Conservation (phyloP, 2,888 invertebrate genomes). For the Atrina japonica region DNA sequence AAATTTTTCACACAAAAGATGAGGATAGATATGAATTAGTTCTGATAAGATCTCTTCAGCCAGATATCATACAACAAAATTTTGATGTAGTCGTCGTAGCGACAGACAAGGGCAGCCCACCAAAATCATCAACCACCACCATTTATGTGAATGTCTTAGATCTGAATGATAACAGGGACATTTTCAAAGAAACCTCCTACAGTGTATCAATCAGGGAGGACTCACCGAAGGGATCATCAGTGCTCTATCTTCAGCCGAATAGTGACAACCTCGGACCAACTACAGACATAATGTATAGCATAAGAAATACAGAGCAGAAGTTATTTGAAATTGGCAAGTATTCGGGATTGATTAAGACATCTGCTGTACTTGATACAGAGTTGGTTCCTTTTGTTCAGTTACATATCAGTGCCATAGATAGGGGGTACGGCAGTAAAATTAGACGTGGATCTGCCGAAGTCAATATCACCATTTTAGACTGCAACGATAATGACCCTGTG, state of each 20-base stretch:
- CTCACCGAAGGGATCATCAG: slow-evolving; percentile 92
- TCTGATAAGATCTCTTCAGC: slow-evolving; percentile 88
- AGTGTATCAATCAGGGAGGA: slow-evolving; percentile 93
- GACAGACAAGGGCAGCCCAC: slow-evolving; percentile 87
- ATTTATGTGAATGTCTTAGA: slow-evolving; percentile 91
- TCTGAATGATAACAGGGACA: slow-evolving; percentile 91
- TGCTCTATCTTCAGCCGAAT: slow-evolving; percentile 83
- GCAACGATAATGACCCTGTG: slow-evolving; percentile 96
- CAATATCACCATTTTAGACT: slow-evolving; percentile 92
- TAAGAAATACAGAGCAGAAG: slow-evolving; percentile 90
- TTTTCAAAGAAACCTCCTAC: slow-evolving; percentile 85
- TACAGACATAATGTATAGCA: slow-evolving; percentile 91
- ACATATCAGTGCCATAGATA: slow-evolving; percentile 69
- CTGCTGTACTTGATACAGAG: slow-evolving; percentile 91
- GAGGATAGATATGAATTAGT: slow-evolving; percentile 86
- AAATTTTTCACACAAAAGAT: slow-evolving; percentile 84
- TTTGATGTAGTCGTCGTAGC: slow-evolving; percentile 94
- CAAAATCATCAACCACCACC: slow-evolving; percentile 78
- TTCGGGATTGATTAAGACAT: slow-evolving; percentile 94
- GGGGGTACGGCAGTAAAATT: slow-evolving; percentile 89
- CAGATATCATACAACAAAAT: slow-evolving; percentile 89
- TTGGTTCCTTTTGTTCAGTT: slow-evolving; percentile 85
- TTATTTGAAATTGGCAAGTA: slow-evolving; percentile 93
- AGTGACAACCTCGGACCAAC: slow-evolving; percentile 85
- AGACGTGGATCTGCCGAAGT: slow-evolving; percentile 90